These are phyloP conservation scores for Solea solea DNA, from an alignment of 2,113 vertebrate species.

Conservation along the genomic window DNA sequence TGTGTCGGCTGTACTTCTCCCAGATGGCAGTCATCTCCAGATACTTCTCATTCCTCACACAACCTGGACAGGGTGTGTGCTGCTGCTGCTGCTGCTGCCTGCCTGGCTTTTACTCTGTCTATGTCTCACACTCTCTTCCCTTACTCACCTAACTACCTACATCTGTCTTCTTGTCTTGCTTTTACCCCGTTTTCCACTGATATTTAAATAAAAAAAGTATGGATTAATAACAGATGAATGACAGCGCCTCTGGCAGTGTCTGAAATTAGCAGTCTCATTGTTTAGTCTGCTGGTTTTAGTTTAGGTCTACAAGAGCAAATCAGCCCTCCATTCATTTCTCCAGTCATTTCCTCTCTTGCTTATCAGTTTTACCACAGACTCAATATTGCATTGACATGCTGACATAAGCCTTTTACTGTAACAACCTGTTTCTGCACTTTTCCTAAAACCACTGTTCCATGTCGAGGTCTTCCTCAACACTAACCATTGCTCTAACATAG, in stretches of 20 bases:
- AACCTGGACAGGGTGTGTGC: conserved; percentile 79
- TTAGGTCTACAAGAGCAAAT: conserved; percentile 47
- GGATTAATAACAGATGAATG: conserved; percentile 72
- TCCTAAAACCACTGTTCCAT: conserved; percentile 56
- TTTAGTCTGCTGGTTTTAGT: conserved; percentile 70
- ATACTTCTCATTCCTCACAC: conserved; percentile 80
- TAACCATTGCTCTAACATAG: conserved; percentile 31
- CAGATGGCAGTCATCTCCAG: conserved; percentile 81
- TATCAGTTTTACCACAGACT: conserved; percentile 44
- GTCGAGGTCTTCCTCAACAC: conserved; percentile 44
- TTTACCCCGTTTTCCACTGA: conserved; percentile 53
- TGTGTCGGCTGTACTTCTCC: conserved; percentile 72
- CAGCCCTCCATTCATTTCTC: conserved; percentile 47
- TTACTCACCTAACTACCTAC: conserved; percentile 64
- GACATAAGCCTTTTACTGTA: conserved; percentile 46
- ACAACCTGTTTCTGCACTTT: conserved; percentile 62
- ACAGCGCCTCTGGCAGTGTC: conserved; percentile 50
- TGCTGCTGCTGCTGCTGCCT: conserved; percentile 45
- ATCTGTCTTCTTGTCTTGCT: conserved; percentile 67
- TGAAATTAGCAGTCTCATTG: conserved; percentile 50
- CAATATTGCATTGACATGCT: conserved; percentile 29
- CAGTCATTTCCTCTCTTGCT: conserved; percentile 12
- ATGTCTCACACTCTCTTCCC: conserved; percentile 52
- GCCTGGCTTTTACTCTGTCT: conserved; percentile 44
- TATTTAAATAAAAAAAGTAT: conserved; percentile 52